Evolutionary conservation across 2,888 invertebrate species (phyloP).

Genomic region (Unio delphinus): DNA sequence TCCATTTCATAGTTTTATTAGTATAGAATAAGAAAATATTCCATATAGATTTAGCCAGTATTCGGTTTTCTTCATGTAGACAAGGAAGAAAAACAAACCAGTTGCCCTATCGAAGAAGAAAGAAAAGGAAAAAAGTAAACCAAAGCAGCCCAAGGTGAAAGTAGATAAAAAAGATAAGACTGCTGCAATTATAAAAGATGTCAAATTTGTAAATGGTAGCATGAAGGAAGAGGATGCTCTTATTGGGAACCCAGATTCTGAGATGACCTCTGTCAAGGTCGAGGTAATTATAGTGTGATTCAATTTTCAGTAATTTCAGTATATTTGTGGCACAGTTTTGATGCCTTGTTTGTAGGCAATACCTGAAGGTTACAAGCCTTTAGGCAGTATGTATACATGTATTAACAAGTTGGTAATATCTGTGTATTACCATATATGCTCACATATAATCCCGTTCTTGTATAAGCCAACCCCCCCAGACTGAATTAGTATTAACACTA

Average conservation of each 20-base stretch:
- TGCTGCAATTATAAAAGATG: constrained; percentile 22
- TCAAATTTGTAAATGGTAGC: constrained; percentile 52
- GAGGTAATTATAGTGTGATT: constrained; percentile 34
- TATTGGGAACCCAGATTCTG: constrained; percentile 49
- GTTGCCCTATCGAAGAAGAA: constrained; percentile 13
- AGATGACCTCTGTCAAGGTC: constrained; percentile 54
- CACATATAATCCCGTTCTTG: too few species aligned
- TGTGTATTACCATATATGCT: too few species aligned
- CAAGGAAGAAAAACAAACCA: constrained; percentile 17
- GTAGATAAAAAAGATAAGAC: constrained; percentile 45
- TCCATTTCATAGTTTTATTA: too few species aligned
- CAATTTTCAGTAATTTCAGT: background rate
- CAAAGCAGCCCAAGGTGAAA: constrained; percentile 31
- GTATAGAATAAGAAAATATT: too few species aligned
- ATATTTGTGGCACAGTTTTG: background rate
- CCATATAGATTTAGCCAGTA: too few species aligned
- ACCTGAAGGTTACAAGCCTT: background rate
- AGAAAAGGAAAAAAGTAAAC: constrained; percentile 31
- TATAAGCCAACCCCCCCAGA: too few species aligned
- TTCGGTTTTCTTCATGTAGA: constrained; percentile 13
- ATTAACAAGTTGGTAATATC: too few species aligned
- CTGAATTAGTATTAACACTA: too few species aligned
- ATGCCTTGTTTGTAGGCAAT: background rate
- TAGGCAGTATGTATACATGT: too few species aligned
- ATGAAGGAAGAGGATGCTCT: constrained; percentile 58